Evolutionary conservation across 2,797 vertebrate species (phyloP).

Genomic region (Lepus oiostolus): DNA sequence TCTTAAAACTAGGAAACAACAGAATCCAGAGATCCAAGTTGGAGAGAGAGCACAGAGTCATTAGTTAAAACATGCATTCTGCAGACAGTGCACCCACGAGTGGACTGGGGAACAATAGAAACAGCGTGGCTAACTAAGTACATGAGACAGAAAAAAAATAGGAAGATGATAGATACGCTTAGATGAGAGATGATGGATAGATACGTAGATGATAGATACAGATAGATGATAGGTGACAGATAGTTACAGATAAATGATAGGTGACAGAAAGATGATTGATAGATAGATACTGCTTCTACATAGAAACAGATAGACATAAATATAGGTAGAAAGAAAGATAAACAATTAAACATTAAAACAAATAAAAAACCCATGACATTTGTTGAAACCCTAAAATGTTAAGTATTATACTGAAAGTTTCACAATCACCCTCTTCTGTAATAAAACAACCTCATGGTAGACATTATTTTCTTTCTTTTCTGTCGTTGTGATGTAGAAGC

Average conservation of each 20-base stretch:
- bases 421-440: background rate
- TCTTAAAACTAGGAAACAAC: background rate
- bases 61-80: background rate
- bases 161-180: background rate
- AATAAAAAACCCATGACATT: background rate
- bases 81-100: background rate
- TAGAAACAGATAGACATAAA: too few relatives aligned
- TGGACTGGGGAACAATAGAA: background rate
- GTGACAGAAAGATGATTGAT: background rate
- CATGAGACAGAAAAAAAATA: background rate
- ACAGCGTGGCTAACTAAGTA: background rate
- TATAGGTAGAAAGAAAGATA: too few relatives aligned
- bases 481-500: background rate
- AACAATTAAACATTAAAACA: background rate
- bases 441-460: background rate
- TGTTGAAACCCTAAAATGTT: constrained; percentile 29
- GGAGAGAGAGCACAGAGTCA: background rate
- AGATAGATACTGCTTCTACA: background rate
- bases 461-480: background rate
- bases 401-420: background rate
- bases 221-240: too few relatives aligned
- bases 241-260: background rate
- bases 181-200: background rate
- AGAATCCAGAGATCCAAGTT: background rate
- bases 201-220: background rate